Percentiles rank a stretch among this genome's conserved stretches.
Evolutionary conservation across 2,113 vertebrate genomes (phyloP).

Genomic region (Seriola aureovittata): DNA sequence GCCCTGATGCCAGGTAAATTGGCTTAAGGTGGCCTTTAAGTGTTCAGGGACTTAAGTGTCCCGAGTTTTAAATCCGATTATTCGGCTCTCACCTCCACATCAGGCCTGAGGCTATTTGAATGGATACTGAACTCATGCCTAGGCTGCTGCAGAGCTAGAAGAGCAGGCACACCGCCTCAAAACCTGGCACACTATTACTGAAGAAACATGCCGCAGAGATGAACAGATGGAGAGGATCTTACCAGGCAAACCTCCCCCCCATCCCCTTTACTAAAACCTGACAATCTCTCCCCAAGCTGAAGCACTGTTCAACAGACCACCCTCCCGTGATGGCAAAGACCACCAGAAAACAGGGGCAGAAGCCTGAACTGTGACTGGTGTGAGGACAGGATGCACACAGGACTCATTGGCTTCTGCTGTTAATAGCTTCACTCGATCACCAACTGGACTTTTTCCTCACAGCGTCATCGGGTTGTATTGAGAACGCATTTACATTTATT

Average conservation of each 20-base stretch:
- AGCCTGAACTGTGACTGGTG: conserved; percentile 50
- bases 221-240: conserved; percentile 75
- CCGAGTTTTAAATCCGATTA: conserved; percentile 84
- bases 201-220: conserved; percentile 54
- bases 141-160: conserved; percentile 37
- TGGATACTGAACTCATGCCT: conserved; percentile 53
- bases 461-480: conserved; percentile 48
- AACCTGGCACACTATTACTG: conserved; percentile 55
- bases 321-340: conserved; percentile 66
- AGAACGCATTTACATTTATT: conserved; percentile 47
- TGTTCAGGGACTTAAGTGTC: conserved; percentile 79
- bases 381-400: conserved; percentile 52
- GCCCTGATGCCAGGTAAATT: conserved; percentile 82
- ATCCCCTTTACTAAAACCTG: conserved; percentile 45
- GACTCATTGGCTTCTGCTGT: conserved; percentile 40
- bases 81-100: conserved; percentile 78
- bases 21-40: conserved; percentile 85
- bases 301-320: conserved; percentile 65
- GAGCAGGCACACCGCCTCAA: conserved; percentile 33
- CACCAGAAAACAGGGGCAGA: conserved; percentile 60
- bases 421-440: conserved; percentile 45
- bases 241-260: conserved; percentile 34
- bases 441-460: conserved; percentile 18
- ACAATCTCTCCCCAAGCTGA: conserved; percentile 57
- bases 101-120: conserved; percentile 73